These are phyloP conservation scores for Phalacrocorax brasilianus DNA, from an alignment of 2,113 vertebrate genomes.

Conservation along the genomic window DNA sequence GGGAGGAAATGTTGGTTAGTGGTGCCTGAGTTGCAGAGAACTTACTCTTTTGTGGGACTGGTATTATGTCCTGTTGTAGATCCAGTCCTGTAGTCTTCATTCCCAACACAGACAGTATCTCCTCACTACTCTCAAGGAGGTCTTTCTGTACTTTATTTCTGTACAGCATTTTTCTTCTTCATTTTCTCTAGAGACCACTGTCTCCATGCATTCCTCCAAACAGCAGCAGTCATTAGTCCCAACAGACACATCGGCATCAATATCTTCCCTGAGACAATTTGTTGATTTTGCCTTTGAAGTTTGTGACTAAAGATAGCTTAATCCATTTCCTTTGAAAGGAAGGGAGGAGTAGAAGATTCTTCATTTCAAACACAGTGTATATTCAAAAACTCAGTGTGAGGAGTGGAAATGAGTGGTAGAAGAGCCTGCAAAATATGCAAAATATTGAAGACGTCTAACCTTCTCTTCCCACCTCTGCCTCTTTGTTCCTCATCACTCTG, in stretches of 20 bases:
- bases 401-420: neutral
- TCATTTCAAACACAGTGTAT: neutral
- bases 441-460: neutral
- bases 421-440: neutral
- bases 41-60: neutral
- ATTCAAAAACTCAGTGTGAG: neutral
- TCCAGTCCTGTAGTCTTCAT: neutral
- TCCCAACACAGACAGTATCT: neutral
- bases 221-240: neutral
- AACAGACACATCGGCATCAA: neutral
- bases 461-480: neutral
- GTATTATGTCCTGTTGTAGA: neutral
- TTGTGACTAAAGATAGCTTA: neutral
- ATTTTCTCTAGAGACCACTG: neutral
- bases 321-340: neutral
- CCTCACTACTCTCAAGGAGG: neutral
- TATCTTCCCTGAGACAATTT: neutral
- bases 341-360: neutral
- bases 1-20: neutral
- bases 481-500: neutral
- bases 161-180: neutral
- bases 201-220: neutral
- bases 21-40: neutral
- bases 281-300: neutral
- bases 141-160: neutral